These are phyloP conservation scores for Epizoanthus stellaris DNA, from an alignment of 92 coral and sea anemone species.

Conservation along the genomic window DNA sequence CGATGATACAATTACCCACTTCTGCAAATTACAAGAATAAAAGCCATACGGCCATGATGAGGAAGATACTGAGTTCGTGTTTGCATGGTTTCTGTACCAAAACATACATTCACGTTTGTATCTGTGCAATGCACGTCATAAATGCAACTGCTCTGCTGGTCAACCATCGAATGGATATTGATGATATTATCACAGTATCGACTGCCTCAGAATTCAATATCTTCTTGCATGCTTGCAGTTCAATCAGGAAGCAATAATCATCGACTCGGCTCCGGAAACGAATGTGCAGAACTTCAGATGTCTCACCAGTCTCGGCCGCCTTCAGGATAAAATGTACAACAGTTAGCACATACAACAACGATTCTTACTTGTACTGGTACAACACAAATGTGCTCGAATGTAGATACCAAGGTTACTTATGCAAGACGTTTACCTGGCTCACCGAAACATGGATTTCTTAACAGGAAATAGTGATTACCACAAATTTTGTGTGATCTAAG, in stretches of 20 bases:
- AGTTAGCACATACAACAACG: slow-evolving; percentile 37
- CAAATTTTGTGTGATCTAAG: no score
- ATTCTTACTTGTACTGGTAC: slow-evolving; percentile 4
- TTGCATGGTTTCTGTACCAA: background rate
- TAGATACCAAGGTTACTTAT: background rate
- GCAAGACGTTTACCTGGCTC: background rate
- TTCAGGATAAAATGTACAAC: slow-evolving; percentile 41
- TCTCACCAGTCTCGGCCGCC: slow-evolving; percentile 53
- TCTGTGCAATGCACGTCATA: slow-evolving; percentile 3
- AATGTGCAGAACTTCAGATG: slow-evolving; percentile 39
- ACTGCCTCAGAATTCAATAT: slow-evolving; percentile 40
- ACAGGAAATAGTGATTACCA: background rate
- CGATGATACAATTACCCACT: background rate
- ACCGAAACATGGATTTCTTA: background rate
- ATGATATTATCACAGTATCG: slow-evolving; percentile 13
- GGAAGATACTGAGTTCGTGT: slow-evolving; percentile 1
- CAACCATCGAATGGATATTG: slow-evolving; percentile 14
- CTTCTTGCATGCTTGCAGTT: slow-evolving; percentile 34
- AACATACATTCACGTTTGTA: background rate
- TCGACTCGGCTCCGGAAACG: slow-evolving; percentile 40
- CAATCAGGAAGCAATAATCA: slow-evolving; percentile 40
- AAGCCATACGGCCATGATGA: background rate
- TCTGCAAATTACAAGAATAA: background rate
- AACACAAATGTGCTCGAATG: slow-evolving; percentile 32
- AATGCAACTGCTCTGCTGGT: background rate